Evolutionary conservation across 2,113 vertebrate species (phyloP), one percentile per base, ranked within the genome.

Genomic region (Carollia perspicillata): DNA sequence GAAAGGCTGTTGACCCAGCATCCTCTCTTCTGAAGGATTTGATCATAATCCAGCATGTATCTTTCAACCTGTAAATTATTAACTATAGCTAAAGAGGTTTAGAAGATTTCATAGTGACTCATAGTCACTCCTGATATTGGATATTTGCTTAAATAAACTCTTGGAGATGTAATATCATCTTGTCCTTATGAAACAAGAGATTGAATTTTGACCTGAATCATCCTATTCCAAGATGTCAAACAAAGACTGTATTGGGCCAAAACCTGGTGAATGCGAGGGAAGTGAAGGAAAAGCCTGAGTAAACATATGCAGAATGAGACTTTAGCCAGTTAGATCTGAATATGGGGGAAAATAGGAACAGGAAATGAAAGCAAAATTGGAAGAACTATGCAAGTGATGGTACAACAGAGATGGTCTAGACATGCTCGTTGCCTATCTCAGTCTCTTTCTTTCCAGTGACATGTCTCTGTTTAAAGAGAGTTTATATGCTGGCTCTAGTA

Each of bases 11-110:
- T 71, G 37, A 86, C 63, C 42, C 53, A 58, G 37, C 55, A 93
- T 83, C 26, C 68, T 89, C 26, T 94, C 58, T 40, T 97, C 63
- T 86, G 63, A 96, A 90, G 69, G 18, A 89, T 96, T 91, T 95
- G 83, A 80, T 83, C 83, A 86, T 93, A 95, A 94, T 90, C 72
- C 72, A 97, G 51, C 49, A 79, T 60, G n/a, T 72, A 71, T 90
- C 63, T 58, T 94, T 95, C 71, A 75, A 94, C 20, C 74, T 97
- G 71, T 95, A 94, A 95, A 97, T 97, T 97, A 95, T 94, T 96
- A 92, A 96, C 53, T 86, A 91, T 88, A 83, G 63, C 72, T 95
- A 96, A 96, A 55, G 71, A 96, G 51, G 93, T 83, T 90, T 68
- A 74, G 53, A 35, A 97, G 92, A 89, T 90, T 95, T 96, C 65